Evolutionary conservation across 2,888 invertebrate species (phyloP), one percentile per base, ranked within the genome.

Genomic region (Drosophila peninsularis): DNA sequence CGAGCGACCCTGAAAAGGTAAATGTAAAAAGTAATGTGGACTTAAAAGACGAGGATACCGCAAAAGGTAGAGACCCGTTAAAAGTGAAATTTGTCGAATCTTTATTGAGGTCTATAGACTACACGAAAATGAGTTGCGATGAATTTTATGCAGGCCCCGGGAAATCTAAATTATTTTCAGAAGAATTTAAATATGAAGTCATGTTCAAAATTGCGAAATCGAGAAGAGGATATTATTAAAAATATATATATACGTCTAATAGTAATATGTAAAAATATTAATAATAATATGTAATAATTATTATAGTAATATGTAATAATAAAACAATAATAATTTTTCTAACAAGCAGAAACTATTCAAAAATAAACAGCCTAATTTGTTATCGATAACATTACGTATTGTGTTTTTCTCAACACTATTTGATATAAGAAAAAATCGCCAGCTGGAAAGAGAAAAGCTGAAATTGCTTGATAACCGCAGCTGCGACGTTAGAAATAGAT

Each of bases 401-500:
- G 14, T 19, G 9, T 27, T n/a, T 19, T 63, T 13, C 27, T n/a
- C 53, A 67, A 56, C 78, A 78, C 79, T 60, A 10, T 4, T 52
- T n/a, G 11, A 14, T n/a, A 30, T 19, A 54, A 52, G 44, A 44
- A 47, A 39, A 17, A 37, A 32, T 53, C 39, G 41, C 27, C 45
- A 57, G 78, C 72, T 61, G 44, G 45, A 41, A 27, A 21, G 45
- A 56, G 24, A 50, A 52, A 53, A 42, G 24, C 11, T 34, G 32
- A 21, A 63, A 32, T 42, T 52, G 21, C 45, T 76, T 71, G 45
- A 47, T 56, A 58, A 75, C 32, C 32, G 37, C 53, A 36, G 19
- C 52, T 53, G 34, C 37, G 24, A 41, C 50, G 34, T 41, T 42
- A 11, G 24, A 50, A 60, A 41, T 34, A 44, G 27, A 45, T 54